Evolutionary conservation across 2,113 vertebrate species (phyloP), one percentile per base, ranked within the genome.

Genomic region (Danionella cerebrum): DNA sequence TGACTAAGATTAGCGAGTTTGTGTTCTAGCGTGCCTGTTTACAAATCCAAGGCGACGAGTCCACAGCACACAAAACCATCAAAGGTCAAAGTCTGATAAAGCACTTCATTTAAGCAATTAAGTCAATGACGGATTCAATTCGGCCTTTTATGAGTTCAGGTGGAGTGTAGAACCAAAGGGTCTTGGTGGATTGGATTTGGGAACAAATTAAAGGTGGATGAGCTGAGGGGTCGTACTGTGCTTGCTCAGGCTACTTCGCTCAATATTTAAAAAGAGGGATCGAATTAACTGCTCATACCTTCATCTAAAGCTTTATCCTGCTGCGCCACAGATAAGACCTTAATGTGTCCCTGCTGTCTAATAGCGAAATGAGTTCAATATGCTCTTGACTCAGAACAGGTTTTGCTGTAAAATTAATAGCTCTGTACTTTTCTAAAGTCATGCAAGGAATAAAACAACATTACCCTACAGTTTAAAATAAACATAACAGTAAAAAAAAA

Each of bases 101-200:
- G 76, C 78, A 76, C 84, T 85, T 85, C 79, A 86, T 86, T 85
- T 81, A 81, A 68, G 76, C 76, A 84, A 85, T 87, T 84, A 82
- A 76, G 73, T 59, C 76, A 73, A 82, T 81, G 78, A 81, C 65
- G 67, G 82, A 82, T 85, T 88, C 72, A 83, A 82, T 85, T 83
- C 84, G 58, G 55, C 69, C 66, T 44, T 69, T 80, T 83, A 80
- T 78, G 77, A 82, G 79, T 75, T 73, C 42, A 2, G 68, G 76
- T 69, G 72, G n/a, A 35, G 71, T n/a, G 65, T 67, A 77, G 54
- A 65, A 4, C 70, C 8, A 67, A 22, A 71, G 76, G 78, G 70
- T 16, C 54, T 31, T 52, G 36, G 67, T 67, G 65, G 41, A 59
- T 50, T 22, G 68, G 57, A 59, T 50, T 31, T 21, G 76, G 75